Percentiles rank a stretch among this genome's conserved stretches.
Conservation (phyloP, 2,797 vertebrate species). For the Chrosomus eos region DNA sequence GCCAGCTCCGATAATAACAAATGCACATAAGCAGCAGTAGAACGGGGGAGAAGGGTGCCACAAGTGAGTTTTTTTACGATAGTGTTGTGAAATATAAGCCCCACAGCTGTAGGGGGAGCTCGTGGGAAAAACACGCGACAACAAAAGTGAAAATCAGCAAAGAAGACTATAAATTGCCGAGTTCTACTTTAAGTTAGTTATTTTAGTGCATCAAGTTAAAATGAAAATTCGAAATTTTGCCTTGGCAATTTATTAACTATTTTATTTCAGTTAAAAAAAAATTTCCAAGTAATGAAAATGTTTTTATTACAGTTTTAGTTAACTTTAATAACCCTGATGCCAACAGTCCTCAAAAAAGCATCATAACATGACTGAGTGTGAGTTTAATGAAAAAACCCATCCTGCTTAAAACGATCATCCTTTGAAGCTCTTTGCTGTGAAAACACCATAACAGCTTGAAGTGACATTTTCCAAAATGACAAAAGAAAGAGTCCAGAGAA, state of each 20-base stretch:
- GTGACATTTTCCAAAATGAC: constrained; percentile 67
- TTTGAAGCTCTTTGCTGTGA: constrained; percentile 60
- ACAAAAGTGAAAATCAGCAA: no score
- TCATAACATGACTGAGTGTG: neutral
- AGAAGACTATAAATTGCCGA: no score
- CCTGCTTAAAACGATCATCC: constrained; percentile 71
- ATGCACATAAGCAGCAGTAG: no score
- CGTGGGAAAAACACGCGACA: no score
- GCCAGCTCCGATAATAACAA: no score
- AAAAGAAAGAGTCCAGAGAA: constrained; percentile 58
- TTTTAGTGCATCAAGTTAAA: neutral
- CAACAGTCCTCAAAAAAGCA: neutral
- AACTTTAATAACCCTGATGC: neutral
- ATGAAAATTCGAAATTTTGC: neutral
- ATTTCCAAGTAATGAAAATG: neutral
- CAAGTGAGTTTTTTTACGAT: no score
- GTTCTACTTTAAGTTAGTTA: neutral
- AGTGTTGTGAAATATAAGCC: no score
- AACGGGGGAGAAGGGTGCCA: no score
- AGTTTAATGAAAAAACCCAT: constrained; percentile 48
- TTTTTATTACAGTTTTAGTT: neutral
- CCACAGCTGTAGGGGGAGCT: no score
- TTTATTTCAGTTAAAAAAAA: neutral
- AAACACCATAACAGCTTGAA: constrained; percentile 67
- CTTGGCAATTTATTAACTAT: neutral